Evolutionary conservation across 2,888 invertebrate species (phyloP), one percentile per base, ranked within the genome.

Genomic region (Leptinotarsa peninsularis): DNA sequence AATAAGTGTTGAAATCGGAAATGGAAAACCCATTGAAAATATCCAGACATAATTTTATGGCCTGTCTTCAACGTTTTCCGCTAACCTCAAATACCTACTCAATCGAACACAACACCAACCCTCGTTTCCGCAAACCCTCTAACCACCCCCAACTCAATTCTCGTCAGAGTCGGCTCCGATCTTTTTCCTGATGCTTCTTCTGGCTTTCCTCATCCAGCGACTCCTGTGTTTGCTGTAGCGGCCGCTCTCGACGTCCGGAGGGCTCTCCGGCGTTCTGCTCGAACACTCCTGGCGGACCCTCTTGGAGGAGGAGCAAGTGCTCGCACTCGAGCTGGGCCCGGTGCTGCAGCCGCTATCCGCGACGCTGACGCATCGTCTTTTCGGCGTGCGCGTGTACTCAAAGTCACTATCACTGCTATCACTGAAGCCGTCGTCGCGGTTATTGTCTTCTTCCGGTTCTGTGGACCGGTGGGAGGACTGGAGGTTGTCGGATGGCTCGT

Each of bases 111-210:
- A 23, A 13, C 50, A 3, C 27, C 49, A 17, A 23, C 21, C 68
- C 69, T 58, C 56, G 69, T 69, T 69, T 69, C 27, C 56, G 3
- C 58, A 69, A 56, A 69, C 54, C 49, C 27, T 21, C 14, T 58
- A 4, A 21, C 58, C 58, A 33, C 7, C 17, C 58, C 14, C 18
- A 63, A 71, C 23, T 68, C 54, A 76, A 76, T 76, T 71, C 27
- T 76, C 76, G 85, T 93, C 93, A 0, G 93, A 92, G 79, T 93
- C 92, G 49, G 85, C 91, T 50, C 87, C 88, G 86, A 93, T 90
- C 82, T 91, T 92, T 85, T 90, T 91, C 82, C 92, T 90, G 85
- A 92, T 91, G 23, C 67, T 74, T 85, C 92, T 89, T 7, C 92
- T 89, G 1, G 91, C 91, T 81, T 91, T 91, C 84, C 92, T 91